Evolutionary conservation across 2,888 invertebrate genomes (phyloP), one percentile per base, ranked within the genome.

Genomic region (Limulus polyphemus): DNA sequence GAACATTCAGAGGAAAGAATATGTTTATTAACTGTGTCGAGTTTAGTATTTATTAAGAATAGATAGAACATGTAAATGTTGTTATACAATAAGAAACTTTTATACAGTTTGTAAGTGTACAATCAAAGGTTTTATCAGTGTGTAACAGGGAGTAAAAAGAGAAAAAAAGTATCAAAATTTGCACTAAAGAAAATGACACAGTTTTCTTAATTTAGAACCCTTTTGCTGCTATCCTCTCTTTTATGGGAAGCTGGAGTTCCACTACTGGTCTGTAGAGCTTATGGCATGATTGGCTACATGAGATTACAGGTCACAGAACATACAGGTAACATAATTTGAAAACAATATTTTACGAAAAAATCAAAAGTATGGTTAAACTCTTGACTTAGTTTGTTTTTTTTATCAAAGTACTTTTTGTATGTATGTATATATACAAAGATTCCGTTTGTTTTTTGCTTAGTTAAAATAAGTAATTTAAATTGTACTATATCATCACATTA

Each of bases 221-320:
- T 94, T 63, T 78, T 87, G 69, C 79, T 82, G 58, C 77, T 97
- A 55, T 86, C 91, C 0, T 82, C 83, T 71, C 84, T 85, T 72
- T 76, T 95, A 55, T 95, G 94, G 92, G 84, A 87, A 62, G 80
- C 83, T 12, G 86, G 88, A 75, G 83, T 95, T 59, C 94, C 97
- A 0, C 80, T 97, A 59, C 79, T 97, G 66, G 83, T 90, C 59
- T 91, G 91, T 72, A 83, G 88, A 61, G 90, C 90, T 67, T 84
- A 92, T 74, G 99, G 99, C 16, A 90, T 98, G 75, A 79, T 98
- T 69, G 97, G 93, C 7, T 89, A 89, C 67, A 84, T 93, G 71
- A 82, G 95, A 64, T 79, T 97, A 60, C 95, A 95, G 63, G 68
- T 78, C 78, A 79, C 82, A 57, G 78, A 79, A 69, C 78, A 79